Evolutionary conservation across 37 sponge, comb jelly and placozoan species (phyloP).

Genomic region (Cliona cf. orientalis): DNA sequence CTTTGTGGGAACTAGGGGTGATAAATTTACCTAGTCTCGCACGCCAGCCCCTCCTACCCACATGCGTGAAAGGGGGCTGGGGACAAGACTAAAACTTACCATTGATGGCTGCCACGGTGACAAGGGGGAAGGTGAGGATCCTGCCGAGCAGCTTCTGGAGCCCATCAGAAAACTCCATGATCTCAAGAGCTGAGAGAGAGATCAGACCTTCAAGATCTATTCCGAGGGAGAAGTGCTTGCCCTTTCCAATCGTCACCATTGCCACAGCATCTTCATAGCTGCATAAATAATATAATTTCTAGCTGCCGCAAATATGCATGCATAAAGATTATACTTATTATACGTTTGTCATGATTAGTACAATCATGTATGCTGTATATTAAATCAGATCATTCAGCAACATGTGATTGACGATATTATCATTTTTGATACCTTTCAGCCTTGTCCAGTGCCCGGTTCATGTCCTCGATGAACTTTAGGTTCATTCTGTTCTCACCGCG

Average conservation of each 20-base stretch:
- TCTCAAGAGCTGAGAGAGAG: not conserved
- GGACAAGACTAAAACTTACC: slow-evolving; percentile 31
- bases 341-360: not conserved
- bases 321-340: not conserved
- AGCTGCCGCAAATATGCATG: not conserved
- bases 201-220: slow-evolving; percentile 51
- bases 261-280: slow-evolving; percentile 59
- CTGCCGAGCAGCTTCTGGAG: slow-evolving; percentile 37
- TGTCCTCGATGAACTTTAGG: slow-evolving; percentile 27
- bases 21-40: too few species aligned
- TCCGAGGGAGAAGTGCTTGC: slow-evolving; percentile 72
- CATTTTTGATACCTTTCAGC: slow-evolving; percentile 55
- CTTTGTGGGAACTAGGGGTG: too few species aligned
- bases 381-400: not conserved
- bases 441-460: slow-evolving; percentile 55
- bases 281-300: not conserved
- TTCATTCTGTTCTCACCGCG: slow-evolving; percentile 65
- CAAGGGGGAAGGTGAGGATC: slow-evolving; percentile 64
- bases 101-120: slow-evolving; percentile 83
- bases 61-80: not conserved
- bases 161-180: not conserved
- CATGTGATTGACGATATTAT: not conserved
- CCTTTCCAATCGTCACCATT: slow-evolving; percentile 75
- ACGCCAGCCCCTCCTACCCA: too few species aligned
- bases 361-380: not conserved